Evolutionary conservation across 1,140 invertebrate genomes (phyloP), one percentile per base, ranked within the genome.

Genomic region (Drosophila truncata): DNA sequence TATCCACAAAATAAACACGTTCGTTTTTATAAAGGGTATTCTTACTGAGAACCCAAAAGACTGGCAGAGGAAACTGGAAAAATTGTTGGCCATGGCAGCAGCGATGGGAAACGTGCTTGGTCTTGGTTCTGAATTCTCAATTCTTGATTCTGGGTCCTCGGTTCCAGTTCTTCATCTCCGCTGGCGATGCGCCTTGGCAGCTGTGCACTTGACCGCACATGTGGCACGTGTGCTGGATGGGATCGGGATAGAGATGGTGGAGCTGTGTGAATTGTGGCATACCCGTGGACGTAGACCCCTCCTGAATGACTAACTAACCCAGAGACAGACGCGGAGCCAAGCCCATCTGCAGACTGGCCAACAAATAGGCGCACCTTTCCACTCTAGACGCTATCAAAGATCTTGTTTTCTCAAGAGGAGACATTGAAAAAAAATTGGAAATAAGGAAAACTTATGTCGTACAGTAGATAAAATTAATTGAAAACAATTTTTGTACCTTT

Each of bases 151-250:
- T 73, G 35, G 31, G 33, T 60, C 58, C 69, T 75, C 44, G 37
- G 50, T 59, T 65, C 47, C 54, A 78, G 55, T 71, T 60, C 47
- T 62, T 78, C 55, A 41, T 80, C 62, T 73, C 39, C 44, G 46
- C 46, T 14, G 42, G 42, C 42, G 42, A 60, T 60, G 44, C 39
- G 59, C 39, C 49, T 71, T 80, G 58, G 67, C 73, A 75, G 80
- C 73, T 88, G 74, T 78, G 74, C 85, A 88, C 85, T 90, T 88
- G 78, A 82, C 81, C 79, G 81, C 74, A 88, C 81, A 90, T 88
- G 84, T 88, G 80, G 80, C 84, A 88, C 78, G 80, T 83, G 84
- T 87, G 78, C 47, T 71, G 65, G 54, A 65, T 50, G 59, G 14
- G 20, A 35, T 54, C 33, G 50, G 50, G 31, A 11, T n/a, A 27